These are phyloP conservation scores for Turritopsis dohrnii DNA, from an alignment of 30 jellyfish, hydroid and myxozoan genomes.

Conservation along the genomic window DNA sequence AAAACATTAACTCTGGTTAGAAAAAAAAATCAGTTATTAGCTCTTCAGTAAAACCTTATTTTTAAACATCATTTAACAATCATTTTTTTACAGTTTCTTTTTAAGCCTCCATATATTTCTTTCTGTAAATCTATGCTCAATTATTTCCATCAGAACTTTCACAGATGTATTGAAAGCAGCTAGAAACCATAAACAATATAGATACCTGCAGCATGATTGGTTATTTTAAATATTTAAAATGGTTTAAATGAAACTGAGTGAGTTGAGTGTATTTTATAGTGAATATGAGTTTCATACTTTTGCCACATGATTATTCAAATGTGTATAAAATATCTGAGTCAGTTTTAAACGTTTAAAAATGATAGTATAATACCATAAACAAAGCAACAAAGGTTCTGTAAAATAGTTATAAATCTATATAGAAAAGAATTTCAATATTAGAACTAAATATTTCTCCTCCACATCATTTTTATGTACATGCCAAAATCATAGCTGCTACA, in stretches of 20 bases:
- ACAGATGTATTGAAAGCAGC: conserved; percentile 7
- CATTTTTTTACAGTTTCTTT: neutral
- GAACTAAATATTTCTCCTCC: no score
- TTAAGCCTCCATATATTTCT: neutral
- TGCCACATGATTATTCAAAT: neutral
- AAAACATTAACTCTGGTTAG: neutral
- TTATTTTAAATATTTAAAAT: conserved; percentile 2
- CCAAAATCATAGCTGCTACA: neutral
- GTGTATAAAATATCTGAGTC: neutral
- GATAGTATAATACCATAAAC: neutral
- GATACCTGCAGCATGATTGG: conserved; percentile 12
- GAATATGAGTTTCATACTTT: conserved; percentile 4
- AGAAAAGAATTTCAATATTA: no score
- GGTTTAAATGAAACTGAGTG: neutral
- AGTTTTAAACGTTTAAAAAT: neutral
- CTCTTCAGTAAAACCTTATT: neutral
- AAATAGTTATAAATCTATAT: no score
- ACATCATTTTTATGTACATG: no score
- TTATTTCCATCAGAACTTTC: neutral
- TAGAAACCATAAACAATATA: conserved; percentile 3
- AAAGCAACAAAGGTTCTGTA: neutral
- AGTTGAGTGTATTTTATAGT: neutral
- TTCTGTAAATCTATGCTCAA: conserved; percentile 15
- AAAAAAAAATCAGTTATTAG: neutral
- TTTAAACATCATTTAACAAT: no score